Percentiles rank a stretch among this genome's conserved stretches.
Evolutionary conservation across 2,113 vertebrate genomes (phyloP).

Genomic region (Ptilonorhynchus violaceus): DNA sequence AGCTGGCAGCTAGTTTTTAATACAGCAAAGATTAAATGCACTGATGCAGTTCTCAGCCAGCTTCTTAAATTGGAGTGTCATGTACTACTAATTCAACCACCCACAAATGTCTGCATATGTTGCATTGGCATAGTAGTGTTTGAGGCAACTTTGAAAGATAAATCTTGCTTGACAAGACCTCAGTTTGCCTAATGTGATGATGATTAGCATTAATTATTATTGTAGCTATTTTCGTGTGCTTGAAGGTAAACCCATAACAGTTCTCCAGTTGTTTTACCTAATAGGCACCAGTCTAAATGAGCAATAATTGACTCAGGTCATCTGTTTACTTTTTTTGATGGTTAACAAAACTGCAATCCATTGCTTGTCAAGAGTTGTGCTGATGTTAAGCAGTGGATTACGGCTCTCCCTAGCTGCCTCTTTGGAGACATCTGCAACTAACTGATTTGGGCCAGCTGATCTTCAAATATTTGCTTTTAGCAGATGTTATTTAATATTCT

Average conservation of each 20-base stretch:
- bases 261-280: neutral
- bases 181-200: neutral
- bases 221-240: neutral
- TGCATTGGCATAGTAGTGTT: neutral
- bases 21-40: neutral
- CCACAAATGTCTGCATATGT: neutral
- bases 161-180: neutral
- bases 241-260: neutral
- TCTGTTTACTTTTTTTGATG: neutral
- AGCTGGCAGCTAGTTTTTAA: neutral
- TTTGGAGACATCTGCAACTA: neutral
- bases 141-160: neutral
- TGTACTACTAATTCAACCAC: neutral
- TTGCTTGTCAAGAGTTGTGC: fast-evolving
- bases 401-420: neutral
- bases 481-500: neutral
- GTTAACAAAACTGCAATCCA: neutral
- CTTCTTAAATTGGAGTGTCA: neutral
- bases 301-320: neutral
- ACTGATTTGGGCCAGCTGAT: neutral
- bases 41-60: neutral
- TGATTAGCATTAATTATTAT: neutral
- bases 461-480: neutral
- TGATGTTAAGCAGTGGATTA: neutral
- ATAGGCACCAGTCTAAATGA: neutral